phyloP scores from a whole-genome alignment of 2,888 invertebrate species.

The Myopa testacea region DNA sequence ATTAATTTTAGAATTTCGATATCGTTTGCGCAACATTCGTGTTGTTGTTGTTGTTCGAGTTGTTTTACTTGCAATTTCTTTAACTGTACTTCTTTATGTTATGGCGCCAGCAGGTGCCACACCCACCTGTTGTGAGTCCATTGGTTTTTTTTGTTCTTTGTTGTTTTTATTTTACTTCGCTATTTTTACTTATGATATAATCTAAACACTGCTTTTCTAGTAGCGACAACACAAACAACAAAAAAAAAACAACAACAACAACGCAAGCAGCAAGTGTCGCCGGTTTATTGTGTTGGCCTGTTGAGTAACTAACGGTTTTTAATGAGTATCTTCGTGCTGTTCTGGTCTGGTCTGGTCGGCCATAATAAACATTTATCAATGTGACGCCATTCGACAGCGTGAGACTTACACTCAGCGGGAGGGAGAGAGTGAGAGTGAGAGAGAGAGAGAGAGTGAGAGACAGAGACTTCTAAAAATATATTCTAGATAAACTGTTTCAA shows the following conservation, averaged over 20 bases:
- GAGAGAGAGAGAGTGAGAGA: neutral
- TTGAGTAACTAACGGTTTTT: constrained; percentile 36
- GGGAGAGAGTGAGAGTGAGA: neutral
- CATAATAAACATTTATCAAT: constrained; percentile 52
- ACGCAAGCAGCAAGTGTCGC: constrained; percentile 9
- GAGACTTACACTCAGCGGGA: neutral
- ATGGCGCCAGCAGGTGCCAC: constrained; percentile 51
- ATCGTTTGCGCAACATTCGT: neutral
- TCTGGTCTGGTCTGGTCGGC: neutral
- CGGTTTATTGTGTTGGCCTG: neutral
- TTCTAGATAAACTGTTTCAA: too few relatives aligned
- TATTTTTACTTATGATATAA: neutral
- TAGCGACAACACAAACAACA: neutral
- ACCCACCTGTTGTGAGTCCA: constrained; percentile 11
- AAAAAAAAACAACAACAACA: constrained; percentile 5
- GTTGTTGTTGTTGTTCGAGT: neutral
- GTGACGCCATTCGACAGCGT: constrained; percentile 45
- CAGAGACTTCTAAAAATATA: too few relatives aligned
- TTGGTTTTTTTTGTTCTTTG: too few relatives aligned
- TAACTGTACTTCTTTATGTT: neutral
- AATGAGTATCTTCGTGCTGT: constrained; percentile 19
- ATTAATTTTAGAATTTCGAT: constrained; percentile 6
- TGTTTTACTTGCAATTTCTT: neutral
- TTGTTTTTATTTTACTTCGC: too few relatives aligned
- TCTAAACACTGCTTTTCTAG: neutral